Conservation (phyloP, 2,113 vertebrate genomes). For the Paratilapia polleni region DNA sequence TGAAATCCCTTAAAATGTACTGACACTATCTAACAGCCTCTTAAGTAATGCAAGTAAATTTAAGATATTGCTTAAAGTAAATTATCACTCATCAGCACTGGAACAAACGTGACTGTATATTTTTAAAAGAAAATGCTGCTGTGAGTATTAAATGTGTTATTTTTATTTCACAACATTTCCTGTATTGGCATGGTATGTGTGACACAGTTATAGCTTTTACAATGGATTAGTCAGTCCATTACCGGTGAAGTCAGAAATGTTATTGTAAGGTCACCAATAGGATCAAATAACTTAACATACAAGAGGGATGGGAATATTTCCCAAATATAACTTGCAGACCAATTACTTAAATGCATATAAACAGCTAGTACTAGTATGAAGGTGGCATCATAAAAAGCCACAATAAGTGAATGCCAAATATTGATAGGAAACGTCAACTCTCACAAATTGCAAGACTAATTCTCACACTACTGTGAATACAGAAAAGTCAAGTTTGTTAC, state of each 20-base stretch:
- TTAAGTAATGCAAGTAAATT: too few species aligned
- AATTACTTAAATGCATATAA: neutral
- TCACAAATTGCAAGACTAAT: neutral
- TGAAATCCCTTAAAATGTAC: too few species aligned
- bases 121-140: too few species aligned
- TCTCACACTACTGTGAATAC: neutral
- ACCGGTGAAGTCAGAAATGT: conserved; percentile 2
- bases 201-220: too few species aligned
- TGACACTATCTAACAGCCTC: too few species aligned
- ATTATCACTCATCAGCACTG: too few species aligned
- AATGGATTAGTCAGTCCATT: too few species aligned
- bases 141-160: too few species aligned
- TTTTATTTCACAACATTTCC: too few species aligned
- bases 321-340: neutral
- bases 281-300: neutral
- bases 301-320: neutral
- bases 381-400: neutral
- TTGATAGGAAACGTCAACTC: neutral
- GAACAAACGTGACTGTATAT: too few species aligned
- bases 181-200: too few species aligned
- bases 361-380: neutral
- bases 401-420: neutral
- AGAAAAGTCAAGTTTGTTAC: conserved; percentile 7
- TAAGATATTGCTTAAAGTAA: too few species aligned
- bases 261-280: neutral